Percentiles rank a stretch among this genome's conserved stretches.
These are phyloP conservation scores for Byasa hedistus DNA, from an alignment of 2,888 invertebrate genomes.

Conservation along the genomic window DNA sequence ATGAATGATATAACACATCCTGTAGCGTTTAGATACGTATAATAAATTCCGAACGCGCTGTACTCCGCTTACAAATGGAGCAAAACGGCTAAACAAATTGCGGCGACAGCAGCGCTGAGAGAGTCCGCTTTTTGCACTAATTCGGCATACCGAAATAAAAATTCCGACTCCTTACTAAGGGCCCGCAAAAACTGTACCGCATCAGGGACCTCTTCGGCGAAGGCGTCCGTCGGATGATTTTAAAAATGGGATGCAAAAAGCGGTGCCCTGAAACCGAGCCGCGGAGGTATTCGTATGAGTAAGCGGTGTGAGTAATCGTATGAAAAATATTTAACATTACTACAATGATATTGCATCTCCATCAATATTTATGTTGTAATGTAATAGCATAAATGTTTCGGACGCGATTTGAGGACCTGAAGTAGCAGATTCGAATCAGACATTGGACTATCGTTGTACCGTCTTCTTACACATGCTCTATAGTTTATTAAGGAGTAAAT, in stretches of 20 bases:
- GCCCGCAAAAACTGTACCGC: slow-evolving; percentile 57
- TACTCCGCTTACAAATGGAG: slow-evolving; percentile 61
- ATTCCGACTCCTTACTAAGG: slow-evolving; percentile 73
- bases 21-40: slow-evolving; percentile 48
- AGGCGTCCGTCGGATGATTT: slow-evolving; percentile 47
- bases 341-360: too few species aligned
- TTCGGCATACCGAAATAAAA: slow-evolving; percentile 80
- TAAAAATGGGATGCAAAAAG: slow-evolving; percentile 49
- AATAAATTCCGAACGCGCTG: slow-evolving; percentile 64
- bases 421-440: too few species aligned
- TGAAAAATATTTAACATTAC: too few species aligned
- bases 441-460: too few species aligned
- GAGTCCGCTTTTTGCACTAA: slow-evolving; percentile 76
- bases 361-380: too few species aligned
- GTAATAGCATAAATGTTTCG: too few species aligned
- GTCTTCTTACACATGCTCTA: too few species aligned
- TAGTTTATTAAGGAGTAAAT: too few species aligned
- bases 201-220: slow-evolving; percentile 54
- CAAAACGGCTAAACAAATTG: slow-evolving; percentile 79
- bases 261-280: slow-evolving; percentile 52
- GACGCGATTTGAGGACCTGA: too few species aligned
- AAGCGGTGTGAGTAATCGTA: slow-evolving; percentile 36
- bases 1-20: slow-evolving; percentile 41
- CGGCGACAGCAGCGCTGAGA: slow-evolving; percentile 55
- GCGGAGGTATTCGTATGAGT: slow-evolving; percentile 41